These are phyloP conservation scores for Megaceryle alcyon DNA, from an alignment of 2,797 vertebrate genomes.

Conservation along the genomic window DNA sequence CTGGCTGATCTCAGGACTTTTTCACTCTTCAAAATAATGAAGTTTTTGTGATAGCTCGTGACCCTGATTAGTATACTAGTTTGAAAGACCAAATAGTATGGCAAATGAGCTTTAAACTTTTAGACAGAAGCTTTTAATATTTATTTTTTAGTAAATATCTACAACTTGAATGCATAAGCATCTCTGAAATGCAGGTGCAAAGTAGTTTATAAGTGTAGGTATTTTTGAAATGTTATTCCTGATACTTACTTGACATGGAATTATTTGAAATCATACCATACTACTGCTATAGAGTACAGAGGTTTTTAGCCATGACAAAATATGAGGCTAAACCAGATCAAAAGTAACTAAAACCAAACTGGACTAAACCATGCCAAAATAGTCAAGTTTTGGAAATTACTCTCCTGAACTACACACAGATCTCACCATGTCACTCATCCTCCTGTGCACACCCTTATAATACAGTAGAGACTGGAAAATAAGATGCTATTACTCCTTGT, in stretches of 20 bases:
- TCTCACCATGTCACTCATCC: background rate
- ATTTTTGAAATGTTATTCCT: background rate
- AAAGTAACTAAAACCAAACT: background rate
- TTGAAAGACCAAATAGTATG: background rate
- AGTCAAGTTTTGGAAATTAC: background rate
- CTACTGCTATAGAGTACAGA: background rate
- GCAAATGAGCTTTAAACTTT: background rate
- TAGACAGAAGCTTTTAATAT: background rate
- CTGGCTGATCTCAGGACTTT: background rate
- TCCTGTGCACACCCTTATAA: background rate
- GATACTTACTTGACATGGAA: background rate
- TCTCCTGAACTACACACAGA: background rate
- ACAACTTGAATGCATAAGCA: background rate
- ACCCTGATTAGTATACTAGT: background rate
- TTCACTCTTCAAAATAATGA: background rate
- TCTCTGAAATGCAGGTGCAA: background rate
- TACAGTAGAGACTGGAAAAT: background rate
- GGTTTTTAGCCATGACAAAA: background rate
- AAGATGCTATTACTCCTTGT: background rate
- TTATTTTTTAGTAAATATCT: background rate
- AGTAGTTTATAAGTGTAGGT: background rate
- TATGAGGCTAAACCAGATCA: background rate
- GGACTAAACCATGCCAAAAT: background rate
- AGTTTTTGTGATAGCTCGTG: background rate
- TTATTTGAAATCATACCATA: background rate